These are phyloP conservation scores for Ptilorrhoa leucosticta DNA, from an alignment of 2,113 vertebrate species.

Conservation along the genomic window DNA sequence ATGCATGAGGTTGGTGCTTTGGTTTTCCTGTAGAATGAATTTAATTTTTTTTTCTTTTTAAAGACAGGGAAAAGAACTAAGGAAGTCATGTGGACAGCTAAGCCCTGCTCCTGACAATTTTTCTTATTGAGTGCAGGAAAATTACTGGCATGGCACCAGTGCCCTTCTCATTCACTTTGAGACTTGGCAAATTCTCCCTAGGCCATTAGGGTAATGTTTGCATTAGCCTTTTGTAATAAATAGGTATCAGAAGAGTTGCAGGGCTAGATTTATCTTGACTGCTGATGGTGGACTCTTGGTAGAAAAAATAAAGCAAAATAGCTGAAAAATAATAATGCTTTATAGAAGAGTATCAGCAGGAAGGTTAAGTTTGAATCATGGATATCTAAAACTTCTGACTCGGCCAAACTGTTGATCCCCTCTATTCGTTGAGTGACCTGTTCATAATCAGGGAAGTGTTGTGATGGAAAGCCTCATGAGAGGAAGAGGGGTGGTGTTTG, in stretches of 20 bases:
- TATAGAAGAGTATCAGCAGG: neutral
- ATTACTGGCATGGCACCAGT: neutral
- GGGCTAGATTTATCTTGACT: neutral
- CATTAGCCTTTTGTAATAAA: neutral
- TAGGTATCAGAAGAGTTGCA: neutral
- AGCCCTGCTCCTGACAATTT: neutral
- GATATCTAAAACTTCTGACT: neutral
- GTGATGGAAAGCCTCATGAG: neutral
- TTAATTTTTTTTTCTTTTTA: neutral
- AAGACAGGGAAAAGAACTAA: neutral
- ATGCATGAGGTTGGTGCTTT: neutral
- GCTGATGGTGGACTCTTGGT: neutral
- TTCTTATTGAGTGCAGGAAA: neutral
- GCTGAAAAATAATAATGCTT: neutral
- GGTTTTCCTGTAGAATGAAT: neutral
- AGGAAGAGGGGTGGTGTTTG: neutral
- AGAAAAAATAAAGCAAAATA: neutral
- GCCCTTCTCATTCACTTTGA: conserved; percentile 6
- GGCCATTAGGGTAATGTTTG: neutral
- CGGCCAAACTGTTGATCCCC: neutral
- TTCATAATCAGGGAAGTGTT: neutral
- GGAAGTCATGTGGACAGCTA: neutral
- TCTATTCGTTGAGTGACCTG: neutral
- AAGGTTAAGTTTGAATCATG: neutral
- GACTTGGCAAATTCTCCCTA: neutral